Evolutionary conservation across 2,797 vertebrate species (phyloP).

Genomic region (Gymnodraco acuticeps): DNA sequence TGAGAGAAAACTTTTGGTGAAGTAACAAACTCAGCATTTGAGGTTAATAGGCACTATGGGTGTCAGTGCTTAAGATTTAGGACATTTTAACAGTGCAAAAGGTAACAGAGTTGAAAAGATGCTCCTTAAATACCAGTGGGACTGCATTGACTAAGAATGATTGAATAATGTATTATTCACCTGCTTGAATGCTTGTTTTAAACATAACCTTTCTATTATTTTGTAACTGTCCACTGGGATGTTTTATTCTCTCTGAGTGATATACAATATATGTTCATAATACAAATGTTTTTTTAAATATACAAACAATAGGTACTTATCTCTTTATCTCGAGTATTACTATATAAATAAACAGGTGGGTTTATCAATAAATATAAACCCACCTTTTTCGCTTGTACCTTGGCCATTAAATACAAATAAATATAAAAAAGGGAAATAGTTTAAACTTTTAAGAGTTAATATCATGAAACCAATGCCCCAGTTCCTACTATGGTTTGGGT

Average conservation of each 20-base stretch:
- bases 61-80: neutral
- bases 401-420: too few species aligned
- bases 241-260: slow-evolving; percentile 10
- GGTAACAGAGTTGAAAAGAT: neutral
- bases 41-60: neutral
- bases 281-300: neutral
- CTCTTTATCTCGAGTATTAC: neutral
- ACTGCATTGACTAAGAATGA: neutral
- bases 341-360: neutral
- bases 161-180: neutral
- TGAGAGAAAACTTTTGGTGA: neutral
- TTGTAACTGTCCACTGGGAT: neutral
- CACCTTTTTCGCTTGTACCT: too few species aligned
- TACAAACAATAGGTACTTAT: neutral
- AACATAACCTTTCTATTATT: neutral
- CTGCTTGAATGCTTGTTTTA: neutral
- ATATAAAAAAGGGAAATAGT: too few species aligned
- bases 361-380: too few species aligned
- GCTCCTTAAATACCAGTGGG: neutral
- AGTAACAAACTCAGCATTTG: slow-evolving; percentile 7
- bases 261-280: neutral
- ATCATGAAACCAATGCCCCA: too few species aligned
- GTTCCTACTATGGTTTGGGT: too few species aligned
- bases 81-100: neutral
- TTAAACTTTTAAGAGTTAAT: too few species aligned